Percentiles rank a stretch among this genome's conserved stretches.
phyloP scores from a whole-genome alignment of 2,888 invertebrate genomes.

The Rhagonycha fulva region DNA sequence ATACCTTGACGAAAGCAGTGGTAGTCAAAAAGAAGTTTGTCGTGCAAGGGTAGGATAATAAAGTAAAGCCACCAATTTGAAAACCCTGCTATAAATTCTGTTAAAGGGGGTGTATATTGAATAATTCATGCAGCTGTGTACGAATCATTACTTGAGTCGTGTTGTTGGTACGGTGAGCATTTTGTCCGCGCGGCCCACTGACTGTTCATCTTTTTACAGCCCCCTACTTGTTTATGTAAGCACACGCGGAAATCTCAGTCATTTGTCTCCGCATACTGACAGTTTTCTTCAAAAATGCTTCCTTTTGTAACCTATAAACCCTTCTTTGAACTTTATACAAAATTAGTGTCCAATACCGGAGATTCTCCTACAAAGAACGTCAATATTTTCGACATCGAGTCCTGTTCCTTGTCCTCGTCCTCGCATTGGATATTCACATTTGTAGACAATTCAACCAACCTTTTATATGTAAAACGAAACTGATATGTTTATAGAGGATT shows the following conservation, averaged over 20 bases:
- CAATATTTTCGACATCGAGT: constrained; percentile 15
- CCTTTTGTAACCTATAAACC: constrained; percentile 25
- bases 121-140: constrained; percentile 53
- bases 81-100: constrained; percentile 36
- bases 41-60: constrained; percentile 2
- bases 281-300: constrained; percentile 45
- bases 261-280: constrained; percentile 41
- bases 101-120: constrained; percentile 45
- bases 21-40: constrained; percentile 11
- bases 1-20: constrained; percentile 26
- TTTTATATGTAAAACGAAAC: constrained; percentile 55
- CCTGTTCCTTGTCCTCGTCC: background rate
- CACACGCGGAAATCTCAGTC: constrained; percentile 44
- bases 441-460: constrained; percentile 50
- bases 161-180: constrained; percentile 53
- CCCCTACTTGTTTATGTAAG: constrained; percentile 50
- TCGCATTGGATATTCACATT: constrained; percentile 28
- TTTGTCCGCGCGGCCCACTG: constrained; percentile 47
- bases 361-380: constrained; percentile 9
- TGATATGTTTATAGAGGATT: constrained; percentile 56
- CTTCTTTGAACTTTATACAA: constrained; percentile 25
- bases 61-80: constrained; percentile 35
- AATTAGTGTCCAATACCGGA: constrained; percentile 27
- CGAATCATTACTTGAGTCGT: constrained; percentile 55
- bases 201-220: constrained; percentile 41